These are phyloP conservation scores for Lasioglossum vierecki DNA, from an alignment of 2,888 invertebrate species.

Conservation along the genomic window DNA sequence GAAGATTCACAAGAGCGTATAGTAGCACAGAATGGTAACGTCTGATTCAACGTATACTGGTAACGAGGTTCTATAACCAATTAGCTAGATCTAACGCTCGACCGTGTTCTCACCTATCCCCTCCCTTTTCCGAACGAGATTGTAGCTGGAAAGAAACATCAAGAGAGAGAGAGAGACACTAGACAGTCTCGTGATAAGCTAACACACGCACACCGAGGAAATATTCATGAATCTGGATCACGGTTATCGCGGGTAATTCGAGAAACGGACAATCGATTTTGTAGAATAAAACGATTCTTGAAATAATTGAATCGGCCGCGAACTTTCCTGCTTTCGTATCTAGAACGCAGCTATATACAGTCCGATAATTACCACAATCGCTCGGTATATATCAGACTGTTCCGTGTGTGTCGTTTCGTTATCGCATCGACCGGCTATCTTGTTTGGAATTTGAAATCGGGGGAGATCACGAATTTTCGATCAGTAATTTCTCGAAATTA, in stretches of 20 bases:
- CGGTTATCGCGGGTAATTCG: background rate
- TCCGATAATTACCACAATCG: conserved; percentile 1
- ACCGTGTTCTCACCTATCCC: conserved; percentile 4
- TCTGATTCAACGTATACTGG: background rate
- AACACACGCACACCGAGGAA: background rate
- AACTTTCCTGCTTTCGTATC: background rate
- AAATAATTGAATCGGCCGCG: background rate
- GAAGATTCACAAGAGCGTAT: background rate
- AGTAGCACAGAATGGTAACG: background rate
- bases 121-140: background rate
- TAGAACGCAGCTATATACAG: background rate
- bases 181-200: background rate
- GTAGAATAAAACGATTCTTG: background rate
- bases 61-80: conserved; percentile 7
- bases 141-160: background rate
- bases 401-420: background rate
- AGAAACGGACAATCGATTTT: background rate
- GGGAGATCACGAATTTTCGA: background rate
- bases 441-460: background rate
- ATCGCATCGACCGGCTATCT: background rate
- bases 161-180: background rate
- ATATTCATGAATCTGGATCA: background rate
- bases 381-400: background rate
- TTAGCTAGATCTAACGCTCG: background rate
- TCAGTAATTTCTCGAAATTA: background rate